These are phyloP conservation scores for Albula goreensis DNA, from an alignment of 2,113 vertebrate species.

Conservation along the genomic window DNA sequence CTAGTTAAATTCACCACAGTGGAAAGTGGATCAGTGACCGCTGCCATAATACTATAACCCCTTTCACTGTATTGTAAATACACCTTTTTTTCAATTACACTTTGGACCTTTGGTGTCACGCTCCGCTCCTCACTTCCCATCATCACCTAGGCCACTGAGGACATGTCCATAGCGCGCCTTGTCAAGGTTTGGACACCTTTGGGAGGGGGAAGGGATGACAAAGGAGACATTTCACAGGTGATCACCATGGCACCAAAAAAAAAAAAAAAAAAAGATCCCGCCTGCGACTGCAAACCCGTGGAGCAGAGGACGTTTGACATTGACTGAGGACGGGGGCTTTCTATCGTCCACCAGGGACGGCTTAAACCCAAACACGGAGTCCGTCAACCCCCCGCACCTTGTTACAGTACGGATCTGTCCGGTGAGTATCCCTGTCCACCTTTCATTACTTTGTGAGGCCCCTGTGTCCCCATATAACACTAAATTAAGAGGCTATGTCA, in stretches of 20 bases:
- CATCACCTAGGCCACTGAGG: neutral
- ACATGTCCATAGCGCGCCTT: neutral
- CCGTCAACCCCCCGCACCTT: neutral
- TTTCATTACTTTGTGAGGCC: constrained; percentile 2
- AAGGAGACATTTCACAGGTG: neutral
- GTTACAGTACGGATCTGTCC: constrained; percentile 6
- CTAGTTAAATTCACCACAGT: neutral
- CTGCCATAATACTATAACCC: neutral
- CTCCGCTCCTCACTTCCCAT: neutral
- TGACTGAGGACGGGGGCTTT: constrained; percentile 12
- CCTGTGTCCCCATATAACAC: constrained; percentile 8
- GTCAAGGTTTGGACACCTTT: neutral
- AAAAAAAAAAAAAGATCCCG: neutral
- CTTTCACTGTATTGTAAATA: neutral
- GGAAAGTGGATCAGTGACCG: neutral
- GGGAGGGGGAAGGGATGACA: neutral
- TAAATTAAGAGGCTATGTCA: constrained; percentile 10
- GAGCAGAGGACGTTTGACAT: neutral
- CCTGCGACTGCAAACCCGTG: neutral
- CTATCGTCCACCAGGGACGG: constrained; percentile 3
- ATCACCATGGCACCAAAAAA: neutral
- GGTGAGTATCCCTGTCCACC: neutral
- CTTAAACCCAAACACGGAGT: neutral
- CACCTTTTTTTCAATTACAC: neutral
- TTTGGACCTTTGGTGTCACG: neutral